Evolutionary conservation across 2,113 vertebrate genomes (phyloP), one percentile per base, ranked within the genome.

Genomic region (Sminthopsis crassicaudata): DNA sequence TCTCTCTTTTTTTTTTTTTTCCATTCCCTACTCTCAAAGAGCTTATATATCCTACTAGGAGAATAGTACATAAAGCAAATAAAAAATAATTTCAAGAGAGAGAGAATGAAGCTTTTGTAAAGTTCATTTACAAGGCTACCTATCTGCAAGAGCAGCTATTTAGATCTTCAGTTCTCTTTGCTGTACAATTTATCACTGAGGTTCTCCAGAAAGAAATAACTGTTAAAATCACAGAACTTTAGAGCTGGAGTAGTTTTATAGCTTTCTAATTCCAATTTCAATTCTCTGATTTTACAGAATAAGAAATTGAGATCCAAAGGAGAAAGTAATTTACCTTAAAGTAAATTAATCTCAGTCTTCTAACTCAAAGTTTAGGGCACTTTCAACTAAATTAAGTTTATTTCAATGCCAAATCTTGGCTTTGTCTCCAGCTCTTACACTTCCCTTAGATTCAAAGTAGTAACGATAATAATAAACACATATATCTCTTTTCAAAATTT

Each of bases 121-220:
- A 96, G 97, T 97, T 96, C 91, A 94, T 96, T 90, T 93, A 95
- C 14, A 96, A 96, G 95, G 90, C 93, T 96, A 53, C 91, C 91
- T 93, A 94, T 11, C 91, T 90, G 96, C 91, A 95, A 91, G 92
- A 96, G 95, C 91, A 93, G 30, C 96, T 48, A n/a, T 93, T 91
- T 92, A 53, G 93, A 53, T 11, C 95, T 94, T 92, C 93, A 91
- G 94, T 92, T 92, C 88, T 93, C 90, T 76, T 93, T 76, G 60
- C 93, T n/a, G 1, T 16, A n/a, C 30, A 60, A 60, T 2, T 60
- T 60, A 89, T 57, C 93, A 94, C 76, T 94, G 91, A 46, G 90
- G 89, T 46, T 92, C 94, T 93, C 8, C 46, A 93, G 36, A 42
- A 95, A 93, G 94, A 96, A 95, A 53, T 50, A 76, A 96, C 5